These are phyloP conservation scores for Drosophila paucipuncta DNA, from an alignment of 2,888 invertebrate species.

Conservation along the genomic window DNA sequence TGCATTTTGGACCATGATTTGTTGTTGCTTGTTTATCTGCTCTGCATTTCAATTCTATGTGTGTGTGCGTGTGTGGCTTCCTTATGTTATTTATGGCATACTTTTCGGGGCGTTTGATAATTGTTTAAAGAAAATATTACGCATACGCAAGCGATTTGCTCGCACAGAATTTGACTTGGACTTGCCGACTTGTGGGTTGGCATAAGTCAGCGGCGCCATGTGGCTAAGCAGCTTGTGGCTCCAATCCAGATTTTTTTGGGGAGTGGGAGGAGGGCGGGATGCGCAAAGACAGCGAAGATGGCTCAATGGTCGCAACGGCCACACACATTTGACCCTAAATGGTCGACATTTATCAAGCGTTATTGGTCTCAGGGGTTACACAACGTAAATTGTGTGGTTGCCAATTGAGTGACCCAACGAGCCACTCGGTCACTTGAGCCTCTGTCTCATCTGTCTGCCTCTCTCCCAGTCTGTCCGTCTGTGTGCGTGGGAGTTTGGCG, in stretches of 20 bases:
- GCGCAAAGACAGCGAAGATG: conserved; percentile 29
- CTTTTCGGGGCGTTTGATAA: conserved; percentile 75
- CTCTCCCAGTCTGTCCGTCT: conserved; percentile 20
- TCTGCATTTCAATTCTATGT: conserved; percentile 25
- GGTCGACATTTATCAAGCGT: conserved; percentile 82
- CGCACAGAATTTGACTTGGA: conserved; percentile 14
- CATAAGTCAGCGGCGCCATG: conserved; percentile 68
- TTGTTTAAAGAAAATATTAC: conserved; percentile 80
- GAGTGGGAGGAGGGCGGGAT: neutral
- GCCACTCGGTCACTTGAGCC: conserved; percentile 44
- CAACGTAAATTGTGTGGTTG: conserved; percentile 82
- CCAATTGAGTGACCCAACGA: conserved; percentile 75
- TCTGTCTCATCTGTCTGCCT: conserved; percentile 18
- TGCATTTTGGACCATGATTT: conserved; percentile 72
- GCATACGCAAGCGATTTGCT: conserved; percentile 71
- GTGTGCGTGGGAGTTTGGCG: conserved; percentile 39
- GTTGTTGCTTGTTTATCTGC: conserved; percentile 51
- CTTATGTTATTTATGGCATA: conserved; percentile 69
- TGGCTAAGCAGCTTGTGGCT: conserved; percentile 49
- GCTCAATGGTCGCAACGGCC: conserved; percentile 49
- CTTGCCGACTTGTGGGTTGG: conserved; percentile 27
- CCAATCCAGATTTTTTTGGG: conserved; percentile 27
- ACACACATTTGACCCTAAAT: conserved; percentile 82
- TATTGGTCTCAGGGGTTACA: conserved; percentile 82
- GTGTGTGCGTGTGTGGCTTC: conserved; percentile 28